A percentile compares a stretch with the other conserved stretches of the same genome.
phyloP scores from a whole-genome alignment of 2,113 vertebrate genomes.

The Plecturocebus donacophilus region DNA sequence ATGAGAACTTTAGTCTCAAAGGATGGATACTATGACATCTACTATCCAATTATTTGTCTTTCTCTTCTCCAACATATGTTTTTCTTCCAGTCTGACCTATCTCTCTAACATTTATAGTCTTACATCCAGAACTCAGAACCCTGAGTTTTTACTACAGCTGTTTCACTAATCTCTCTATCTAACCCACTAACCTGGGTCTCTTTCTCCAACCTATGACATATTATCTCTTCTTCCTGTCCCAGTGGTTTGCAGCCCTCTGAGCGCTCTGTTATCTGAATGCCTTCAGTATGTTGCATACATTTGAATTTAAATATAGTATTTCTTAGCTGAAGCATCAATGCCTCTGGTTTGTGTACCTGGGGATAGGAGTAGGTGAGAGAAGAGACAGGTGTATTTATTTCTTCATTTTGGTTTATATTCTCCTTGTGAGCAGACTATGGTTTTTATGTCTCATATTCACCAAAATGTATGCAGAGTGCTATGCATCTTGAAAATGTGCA shows the following conservation, averaged over 20 bases:
- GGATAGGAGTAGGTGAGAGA: not conserved
- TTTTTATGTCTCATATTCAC: not conserved
- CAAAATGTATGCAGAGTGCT: not conserved
- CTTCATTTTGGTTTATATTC: not conserved
- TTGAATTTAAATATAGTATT: not conserved
- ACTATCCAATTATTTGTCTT: not conserved
- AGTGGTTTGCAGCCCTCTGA: not conserved
- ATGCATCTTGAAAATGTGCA: not conserved
- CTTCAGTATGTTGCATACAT: not conserved
- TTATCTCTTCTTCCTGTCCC: not conserved
- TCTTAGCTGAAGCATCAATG: not conserved
- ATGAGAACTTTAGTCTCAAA: not conserved
- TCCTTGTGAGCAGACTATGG: not conserved
- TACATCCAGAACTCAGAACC: not conserved
- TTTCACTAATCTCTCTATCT: not conserved
- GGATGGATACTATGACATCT: too few species aligned
- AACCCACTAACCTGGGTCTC: not conserved
- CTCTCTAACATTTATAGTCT: not conserved
- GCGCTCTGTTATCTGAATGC: not conserved
- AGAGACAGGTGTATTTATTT: not conserved
- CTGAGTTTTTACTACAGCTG: not conserved
- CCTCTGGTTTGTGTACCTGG: not conserved
- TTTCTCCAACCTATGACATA: not conserved
- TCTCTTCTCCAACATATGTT: not conserved
- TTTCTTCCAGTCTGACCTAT: not conserved